Conservation (phyloP, 1,140 invertebrate genomes). For the Grapholita molesta region DNA sequence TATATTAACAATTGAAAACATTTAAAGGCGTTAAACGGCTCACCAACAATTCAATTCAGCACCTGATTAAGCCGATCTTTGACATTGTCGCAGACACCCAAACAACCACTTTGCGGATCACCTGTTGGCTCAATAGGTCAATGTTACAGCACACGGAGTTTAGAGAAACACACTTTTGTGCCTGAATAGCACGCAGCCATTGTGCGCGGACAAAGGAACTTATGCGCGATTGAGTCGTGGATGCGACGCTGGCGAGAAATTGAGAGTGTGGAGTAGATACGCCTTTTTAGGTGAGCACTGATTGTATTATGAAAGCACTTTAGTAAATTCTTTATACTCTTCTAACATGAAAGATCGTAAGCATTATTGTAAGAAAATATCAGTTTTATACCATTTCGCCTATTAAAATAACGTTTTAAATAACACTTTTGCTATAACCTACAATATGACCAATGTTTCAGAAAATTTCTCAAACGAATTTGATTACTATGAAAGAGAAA, state of each 20-base stretch:
- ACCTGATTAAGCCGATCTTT: slow-evolving; percentile 18
- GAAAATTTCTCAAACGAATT: no score
- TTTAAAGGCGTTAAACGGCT: not conserved
- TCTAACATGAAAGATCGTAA: no score
- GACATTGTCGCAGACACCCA: slow-evolving; percentile 68
- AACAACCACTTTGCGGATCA: slow-evolving; percentile 67
- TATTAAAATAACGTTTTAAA: no score
- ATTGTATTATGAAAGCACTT: not conserved
- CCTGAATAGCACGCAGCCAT: slow-evolving; percentile 62
- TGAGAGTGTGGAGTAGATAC: slow-evolving; percentile 38
- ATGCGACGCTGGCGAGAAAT: slow-evolving; percentile 58
- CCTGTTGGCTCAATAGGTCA: slow-evolving; percentile 73
- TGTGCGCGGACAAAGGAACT: slow-evolving; percentile 61
- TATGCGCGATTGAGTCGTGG: slow-evolving; percentile 68
- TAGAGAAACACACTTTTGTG: slow-evolving; percentile 71
- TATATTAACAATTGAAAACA: not conserved
- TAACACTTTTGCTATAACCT: no score
- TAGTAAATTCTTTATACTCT: no score
- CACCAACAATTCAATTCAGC: not conserved
- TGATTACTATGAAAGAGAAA: no score
- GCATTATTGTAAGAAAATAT: no score
- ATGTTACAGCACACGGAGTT: slow-evolving; percentile 70
- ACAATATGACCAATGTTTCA: no score
- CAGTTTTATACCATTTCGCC: no score
- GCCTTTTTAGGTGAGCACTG: not conserved